Percentiles rank a stretch among this genome's conserved stretches.
These are phyloP conservation scores for Drosophila trapezifrons DNA, from an alignment of 1,140 invertebrate genomes.

Conservation along the genomic window DNA sequence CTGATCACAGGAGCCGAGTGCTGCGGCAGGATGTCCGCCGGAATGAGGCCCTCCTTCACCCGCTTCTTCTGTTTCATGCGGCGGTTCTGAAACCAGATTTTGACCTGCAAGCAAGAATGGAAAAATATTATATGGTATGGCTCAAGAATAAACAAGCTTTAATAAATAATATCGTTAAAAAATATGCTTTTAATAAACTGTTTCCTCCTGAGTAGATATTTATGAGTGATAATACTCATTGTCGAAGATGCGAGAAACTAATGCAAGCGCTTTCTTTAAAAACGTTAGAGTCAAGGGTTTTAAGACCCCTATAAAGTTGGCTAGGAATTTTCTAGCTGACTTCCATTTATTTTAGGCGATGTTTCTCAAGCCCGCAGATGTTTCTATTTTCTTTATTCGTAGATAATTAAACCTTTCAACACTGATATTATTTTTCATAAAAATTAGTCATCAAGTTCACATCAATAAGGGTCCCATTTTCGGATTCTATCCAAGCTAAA, in stretches of 20 bases:
- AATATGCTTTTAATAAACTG: not conserved
- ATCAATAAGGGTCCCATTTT: too few species aligned
- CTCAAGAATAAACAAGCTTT: too few species aligned
- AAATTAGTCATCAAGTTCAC: not conserved
- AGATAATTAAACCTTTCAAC: not conserved
- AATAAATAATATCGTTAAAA: too few species aligned
- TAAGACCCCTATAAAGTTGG: not conserved
- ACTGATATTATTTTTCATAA: not conserved
- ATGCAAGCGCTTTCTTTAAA: not conserved
- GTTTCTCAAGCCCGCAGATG: slow-evolving; percentile 2
- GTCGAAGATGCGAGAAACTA: too few species aligned
- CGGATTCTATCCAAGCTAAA: not conserved
- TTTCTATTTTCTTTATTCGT: not conserved
- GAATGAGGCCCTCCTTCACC: slow-evolving; percentile 94
- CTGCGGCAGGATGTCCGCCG: slow-evolving; percentile 85
- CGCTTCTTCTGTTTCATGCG: slow-evolving; percentile 97
- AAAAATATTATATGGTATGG: not conserved
- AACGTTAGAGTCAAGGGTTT: not conserved
- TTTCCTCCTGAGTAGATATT: too few species aligned
- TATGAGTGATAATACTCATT: too few species aligned
- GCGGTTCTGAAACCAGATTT: slow-evolving; percentile 97
- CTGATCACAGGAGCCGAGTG: slow-evolving; percentile 56
- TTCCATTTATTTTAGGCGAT: not conserved
- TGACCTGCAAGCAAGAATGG: slow-evolving; percentile 86
- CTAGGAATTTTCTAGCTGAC: too few species aligned